A percentile compares a stretch with the other conserved stretches of the same genome.
Conservation (phyloP, 2,113 vertebrate species). For the Polypterus bichir region DNA sequence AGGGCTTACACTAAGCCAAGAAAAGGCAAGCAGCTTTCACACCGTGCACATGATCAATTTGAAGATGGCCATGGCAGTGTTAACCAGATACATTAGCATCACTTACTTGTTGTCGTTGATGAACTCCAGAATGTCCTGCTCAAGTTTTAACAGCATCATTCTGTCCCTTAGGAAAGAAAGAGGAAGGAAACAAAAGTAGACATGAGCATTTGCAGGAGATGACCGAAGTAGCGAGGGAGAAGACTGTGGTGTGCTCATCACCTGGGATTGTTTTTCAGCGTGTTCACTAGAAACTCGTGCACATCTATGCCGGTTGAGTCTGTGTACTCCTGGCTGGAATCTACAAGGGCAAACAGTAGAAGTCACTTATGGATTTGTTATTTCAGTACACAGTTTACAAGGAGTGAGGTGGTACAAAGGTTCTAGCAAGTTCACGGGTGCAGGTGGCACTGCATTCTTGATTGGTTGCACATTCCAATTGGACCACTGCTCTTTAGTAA, state of each 20-base stretch:
- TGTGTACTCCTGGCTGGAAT: constrained; percentile 98
- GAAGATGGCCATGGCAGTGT: no score
- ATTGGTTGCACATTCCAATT: no score
- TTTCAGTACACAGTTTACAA: no score
- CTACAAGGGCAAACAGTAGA: constrained; percentile 37
- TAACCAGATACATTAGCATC: neutral
- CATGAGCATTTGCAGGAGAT: no score
- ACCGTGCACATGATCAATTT: no score
- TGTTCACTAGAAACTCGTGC: constrained; percentile 98
- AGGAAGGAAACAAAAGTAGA: constrained; percentile 4
- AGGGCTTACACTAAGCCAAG: no score
- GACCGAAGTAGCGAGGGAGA: neutral
- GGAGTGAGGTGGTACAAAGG: no score
- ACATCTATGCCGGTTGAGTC: constrained; percentile 97
- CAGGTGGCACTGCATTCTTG: no score
- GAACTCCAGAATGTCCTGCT: constrained; percentile 98
- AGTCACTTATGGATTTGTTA: neutral
- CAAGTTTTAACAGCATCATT: constrained; percentile 99
- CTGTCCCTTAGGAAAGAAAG: constrained; percentile 64
- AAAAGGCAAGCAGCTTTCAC: no score
- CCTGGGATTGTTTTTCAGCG: constrained; percentile 99
- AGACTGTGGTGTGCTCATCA: constrained; percentile 30
- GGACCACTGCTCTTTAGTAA: no score
- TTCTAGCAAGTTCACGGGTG: no score
- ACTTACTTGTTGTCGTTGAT: constrained; percentile 95